phyloP scores from a whole-genome alignment of 2,113 vertebrate genomes.

The Tinamus guttatus region DNA sequence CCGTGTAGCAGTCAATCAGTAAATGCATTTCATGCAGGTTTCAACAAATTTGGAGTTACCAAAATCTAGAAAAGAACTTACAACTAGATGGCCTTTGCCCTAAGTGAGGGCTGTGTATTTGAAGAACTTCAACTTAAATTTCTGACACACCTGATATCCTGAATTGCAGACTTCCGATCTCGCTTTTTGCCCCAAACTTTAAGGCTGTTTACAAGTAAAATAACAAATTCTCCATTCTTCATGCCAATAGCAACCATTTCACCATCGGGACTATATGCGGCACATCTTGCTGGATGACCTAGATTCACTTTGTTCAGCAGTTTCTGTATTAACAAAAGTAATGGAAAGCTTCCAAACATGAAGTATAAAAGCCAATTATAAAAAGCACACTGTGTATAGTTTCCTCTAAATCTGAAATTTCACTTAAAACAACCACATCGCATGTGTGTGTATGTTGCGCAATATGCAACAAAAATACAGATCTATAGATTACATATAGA shows the following conservation, averaged over 20 bases:
- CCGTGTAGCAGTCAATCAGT: background rate
- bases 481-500: no score
- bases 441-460: background rate
- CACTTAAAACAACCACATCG: background rate
- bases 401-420: background rate
- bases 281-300: slow-evolving; percentile 90
- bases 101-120: fast-evolving
- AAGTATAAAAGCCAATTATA: background rate
- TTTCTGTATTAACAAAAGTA: slow-evolving; percentile 81
- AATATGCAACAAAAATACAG: background rate
- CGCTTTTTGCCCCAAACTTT: slow-evolving; percentile 97
- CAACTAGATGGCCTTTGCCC: fast-evolving
- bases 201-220: slow-evolving; percentile 92
- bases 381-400: background rate
- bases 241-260: slow-evolving; percentile 96
- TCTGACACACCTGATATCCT: slow-evolving; percentile 88
- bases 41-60: fast-evolving
- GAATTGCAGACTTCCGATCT: slow-evolving; percentile 93
- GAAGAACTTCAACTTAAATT: background rate
- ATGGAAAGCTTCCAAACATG: background rate
- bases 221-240: slow-evolving; percentile 95
- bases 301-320: slow-evolving; percentile 94
- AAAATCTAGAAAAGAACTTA: background rate
- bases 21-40: background rate
- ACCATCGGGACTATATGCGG: slow-evolving; percentile 90